Base-by-base conservation (phyloP, 1,140 invertebrate species). In the Ridgeia piscesae region DNA sequence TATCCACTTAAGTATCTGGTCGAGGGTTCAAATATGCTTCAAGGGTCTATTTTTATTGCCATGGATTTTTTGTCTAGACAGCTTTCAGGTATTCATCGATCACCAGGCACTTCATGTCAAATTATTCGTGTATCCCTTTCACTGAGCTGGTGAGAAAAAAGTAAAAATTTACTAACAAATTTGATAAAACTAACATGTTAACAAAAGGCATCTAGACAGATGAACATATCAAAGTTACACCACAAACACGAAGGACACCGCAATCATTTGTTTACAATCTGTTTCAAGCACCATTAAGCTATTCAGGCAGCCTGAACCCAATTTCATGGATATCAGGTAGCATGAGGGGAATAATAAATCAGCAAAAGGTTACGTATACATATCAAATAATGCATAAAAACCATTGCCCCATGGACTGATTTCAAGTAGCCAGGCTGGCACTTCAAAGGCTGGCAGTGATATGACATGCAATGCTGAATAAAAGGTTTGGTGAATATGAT, bases 381-480 rank as follows among this genome's bases (percentile, higher is more conserved):
- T 77, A 77, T 77, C 58, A 77, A 77, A 77, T 77, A 77, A 77
- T 77, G 58, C 58, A 77, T 77, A 77, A 77, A 77, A 77, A 77
- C 14, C 58, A 77, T 77, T 9, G 4, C 8, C 27, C 58, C 27
- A 2, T 77, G 58, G 27, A 31, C 17, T 77, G 27, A 77, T 21
- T 77, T 77, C 58, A 77, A 77, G 27, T 21, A 31, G 27, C 27
- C 58, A 27, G 58, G 2, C 8, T 27, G 27, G 0, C 17, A 6
- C 58, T 21, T 77, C 58, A 77, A 77, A 77, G 58, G 58, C 27
- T 21, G 58, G 17, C 17, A 21, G 58, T 21, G 27, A 77, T 14
- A 77, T 77, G 58, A 21, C 4, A 77, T 31, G 58, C 58, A 77
- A 31, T 21, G 58, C 27, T 21, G 27, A 21, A 21, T 77, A 77